Evolutionary conservation across 2,113 vertebrate species (phyloP).

Genomic region (Calyptomena viridis): DNA sequence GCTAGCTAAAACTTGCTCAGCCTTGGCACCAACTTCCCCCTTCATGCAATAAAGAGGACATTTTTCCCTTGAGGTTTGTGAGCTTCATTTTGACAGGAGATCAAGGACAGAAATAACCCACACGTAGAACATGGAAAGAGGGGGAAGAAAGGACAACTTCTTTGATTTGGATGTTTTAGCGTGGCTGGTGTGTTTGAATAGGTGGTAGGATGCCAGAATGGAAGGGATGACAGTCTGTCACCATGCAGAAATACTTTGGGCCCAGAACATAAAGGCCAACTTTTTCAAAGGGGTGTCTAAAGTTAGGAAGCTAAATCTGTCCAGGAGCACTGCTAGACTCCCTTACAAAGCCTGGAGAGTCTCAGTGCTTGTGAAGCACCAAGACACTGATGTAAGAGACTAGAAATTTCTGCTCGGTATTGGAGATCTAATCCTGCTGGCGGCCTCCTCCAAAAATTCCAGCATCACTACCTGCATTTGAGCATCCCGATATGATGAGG

Average conservation of each 20-base stretch:
- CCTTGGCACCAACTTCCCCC: rapidly evolving
- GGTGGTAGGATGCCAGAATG: neutral
- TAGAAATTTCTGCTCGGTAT: neutral
- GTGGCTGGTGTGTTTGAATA: neutral
- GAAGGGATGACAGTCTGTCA: neutral
- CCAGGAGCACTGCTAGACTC: neutral
- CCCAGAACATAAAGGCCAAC: neutral
- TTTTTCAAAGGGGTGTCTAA: neutral
- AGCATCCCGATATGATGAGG: constrained; percentile 5
- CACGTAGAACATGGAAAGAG: neutral
- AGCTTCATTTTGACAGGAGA: neutral
- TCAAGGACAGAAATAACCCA: neutral
- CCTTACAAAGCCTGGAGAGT: neutral
- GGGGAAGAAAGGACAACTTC: neutral
- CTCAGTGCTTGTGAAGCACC: neutral
- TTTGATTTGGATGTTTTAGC: neutral
- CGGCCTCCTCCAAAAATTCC: neutral
- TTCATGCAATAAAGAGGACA: neutral
- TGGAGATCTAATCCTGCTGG: neutral
- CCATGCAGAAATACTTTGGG: neutral
- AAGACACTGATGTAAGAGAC: neutral
- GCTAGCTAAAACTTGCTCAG: neutral
- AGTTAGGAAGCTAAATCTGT: constrained; percentile 23
- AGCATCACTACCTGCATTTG: neutral
- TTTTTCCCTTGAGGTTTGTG: neutral